phyloP scores from a whole-genome alignment of 2,797 vertebrate genomes.

The Pristis pectinata region DNA sequence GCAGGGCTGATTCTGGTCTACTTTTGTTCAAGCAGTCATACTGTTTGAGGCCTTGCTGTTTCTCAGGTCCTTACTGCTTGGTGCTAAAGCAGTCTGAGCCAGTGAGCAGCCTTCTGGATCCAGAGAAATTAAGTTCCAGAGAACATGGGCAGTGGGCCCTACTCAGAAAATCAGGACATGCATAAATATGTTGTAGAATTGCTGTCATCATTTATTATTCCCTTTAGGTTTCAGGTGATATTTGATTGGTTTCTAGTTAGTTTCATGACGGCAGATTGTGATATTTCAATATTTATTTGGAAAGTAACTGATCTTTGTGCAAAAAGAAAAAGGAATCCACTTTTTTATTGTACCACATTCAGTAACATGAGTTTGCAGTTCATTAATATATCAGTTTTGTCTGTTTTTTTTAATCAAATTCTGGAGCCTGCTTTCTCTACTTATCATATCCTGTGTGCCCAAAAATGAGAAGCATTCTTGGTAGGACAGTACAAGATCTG shows the following conservation, averaged over 20 bases:
- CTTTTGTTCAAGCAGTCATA: too few species aligned
- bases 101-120: too few species aligned
- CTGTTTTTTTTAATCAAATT: slow-evolving; percentile 4
- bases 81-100: too few species aligned
- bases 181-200: too few species aligned
- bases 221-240: neutral
- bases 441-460: neutral
- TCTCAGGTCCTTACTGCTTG: too few species aligned
- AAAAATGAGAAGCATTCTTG: neutral
- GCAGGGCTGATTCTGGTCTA: too few species aligned
- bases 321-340: neutral
- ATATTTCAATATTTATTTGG: neutral
- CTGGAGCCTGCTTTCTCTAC: neutral
- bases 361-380: neutral
- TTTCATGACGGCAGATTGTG: neutral
- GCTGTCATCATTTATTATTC: too few species aligned
- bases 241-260: neutral
- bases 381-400: neutral
- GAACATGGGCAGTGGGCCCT: too few species aligned
- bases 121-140: too few species aligned
- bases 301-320: neutral
- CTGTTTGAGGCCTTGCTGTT: too few species aligned
- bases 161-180: too few species aligned
- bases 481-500: neutral
- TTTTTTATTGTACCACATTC: neutral